Evolutionary conservation across 1,140 invertebrate genomes (phyloP).

Genomic region (Bacillus rossius): DNA sequence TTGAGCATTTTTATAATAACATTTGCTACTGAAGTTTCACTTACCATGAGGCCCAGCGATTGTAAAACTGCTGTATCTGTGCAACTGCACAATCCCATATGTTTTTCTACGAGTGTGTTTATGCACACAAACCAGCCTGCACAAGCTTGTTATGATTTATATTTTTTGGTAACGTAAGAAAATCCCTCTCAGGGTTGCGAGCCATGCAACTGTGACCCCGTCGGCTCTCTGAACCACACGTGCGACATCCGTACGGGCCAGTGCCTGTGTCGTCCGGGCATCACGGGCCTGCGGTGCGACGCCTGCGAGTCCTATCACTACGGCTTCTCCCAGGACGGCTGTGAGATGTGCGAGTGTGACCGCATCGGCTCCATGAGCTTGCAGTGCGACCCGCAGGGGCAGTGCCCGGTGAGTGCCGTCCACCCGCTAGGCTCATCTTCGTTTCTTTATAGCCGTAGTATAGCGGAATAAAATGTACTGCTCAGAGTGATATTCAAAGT

Average conservation of each 20-base stretch:
- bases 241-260: conserved; percentile 79
- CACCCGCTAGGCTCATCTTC: no score
- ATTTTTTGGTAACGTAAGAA: conserved; percentile 27
- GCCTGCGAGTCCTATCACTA: conserved; percentile 80
- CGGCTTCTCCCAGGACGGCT: conserved; percentile 83
- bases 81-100: no score
- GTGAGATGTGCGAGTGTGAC: conserved; percentile 84
- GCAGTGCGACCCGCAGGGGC: conserved; percentile 77
- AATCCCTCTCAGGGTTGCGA: conserved; percentile 77
- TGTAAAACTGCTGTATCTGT: no score
- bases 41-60: no score
- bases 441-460: no score
- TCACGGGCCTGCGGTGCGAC: conserved; percentile 81
- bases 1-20: no score
- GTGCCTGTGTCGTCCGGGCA: conserved; percentile 78
- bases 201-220: conserved; percentile 77
- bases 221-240: conserved; percentile 77
- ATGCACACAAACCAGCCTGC: no score
- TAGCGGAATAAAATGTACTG: no score
- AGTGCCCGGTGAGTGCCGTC: conserved; percentile 62
- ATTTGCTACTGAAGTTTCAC: no score
- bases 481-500: no score
- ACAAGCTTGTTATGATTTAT: conserved; percentile 17
- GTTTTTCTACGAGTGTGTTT: no score
- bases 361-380: conserved; percentile 74